A percentile compares a stretch with the other conserved stretches of the same genome.
Evolutionary conservation across 2,888 invertebrate genomes (phyloP).

Genomic region (Ophioninae sp.): DNA sequence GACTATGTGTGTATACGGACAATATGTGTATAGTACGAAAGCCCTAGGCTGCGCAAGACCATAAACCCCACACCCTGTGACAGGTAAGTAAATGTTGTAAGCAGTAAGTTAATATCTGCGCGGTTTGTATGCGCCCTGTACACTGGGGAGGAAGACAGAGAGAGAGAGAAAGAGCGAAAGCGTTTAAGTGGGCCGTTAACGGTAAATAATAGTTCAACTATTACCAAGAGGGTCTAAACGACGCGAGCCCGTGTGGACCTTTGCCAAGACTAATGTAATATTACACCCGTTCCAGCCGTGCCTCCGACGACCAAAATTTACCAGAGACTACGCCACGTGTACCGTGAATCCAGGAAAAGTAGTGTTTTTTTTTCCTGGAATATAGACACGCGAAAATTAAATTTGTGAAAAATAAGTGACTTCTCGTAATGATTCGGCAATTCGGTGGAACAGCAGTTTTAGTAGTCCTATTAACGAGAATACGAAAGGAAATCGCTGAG

Average conservation of each 20-base stretch:
- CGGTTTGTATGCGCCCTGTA: conserved; percentile 52
- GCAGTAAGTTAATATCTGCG: conserved; percentile 71
- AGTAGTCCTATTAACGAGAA: neutral
- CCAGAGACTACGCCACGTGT: neutral
- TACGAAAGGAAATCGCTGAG: neutral
- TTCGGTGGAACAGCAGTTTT: neutral
- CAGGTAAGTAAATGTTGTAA: conserved; percentile 66
- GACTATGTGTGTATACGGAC: neutral
- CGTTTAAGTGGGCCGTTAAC: conserved; percentile 74
- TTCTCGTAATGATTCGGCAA: neutral
- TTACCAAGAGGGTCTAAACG: conserved; percentile 64
- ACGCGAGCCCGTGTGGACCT: conserved; percentile 44
- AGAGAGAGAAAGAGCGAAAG: conserved; percentile 26
- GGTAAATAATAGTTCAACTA: conserved; percentile 77
- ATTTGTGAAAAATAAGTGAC: neutral
- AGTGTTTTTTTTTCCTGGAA: neutral
- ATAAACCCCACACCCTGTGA: conserved; percentile 66
- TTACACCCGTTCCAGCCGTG: conserved; percentile 70
- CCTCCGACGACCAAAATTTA: conserved; percentile 56
- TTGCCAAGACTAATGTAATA: conserved; percentile 58
- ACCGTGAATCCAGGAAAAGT: neutral
- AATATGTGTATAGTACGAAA: conserved; percentile 18
- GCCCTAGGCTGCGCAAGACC: conserved; percentile 41
- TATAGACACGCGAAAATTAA: neutral
- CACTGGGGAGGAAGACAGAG: conserved; percentile 22